Base-by-base conservation (phyloP, 1,140 invertebrate genomes). In the Drosophila sturtevanti region DNA sequence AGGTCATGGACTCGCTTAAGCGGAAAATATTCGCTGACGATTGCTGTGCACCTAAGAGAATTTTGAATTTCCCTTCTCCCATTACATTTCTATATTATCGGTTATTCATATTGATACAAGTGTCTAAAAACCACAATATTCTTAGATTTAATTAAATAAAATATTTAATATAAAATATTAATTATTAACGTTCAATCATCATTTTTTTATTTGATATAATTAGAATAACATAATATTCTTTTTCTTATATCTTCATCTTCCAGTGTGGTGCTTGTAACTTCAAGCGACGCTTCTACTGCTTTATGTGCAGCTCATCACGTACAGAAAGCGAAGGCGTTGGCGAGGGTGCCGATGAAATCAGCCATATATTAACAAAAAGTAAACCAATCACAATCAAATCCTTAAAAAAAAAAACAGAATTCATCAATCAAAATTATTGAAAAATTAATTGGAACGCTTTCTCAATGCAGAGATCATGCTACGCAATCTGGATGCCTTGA, bases 211-310 rank as follows among this genome's bases (percentile, higher is more conserved):
- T 37, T 7, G 35, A 37, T 37, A 37, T 37, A 7, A n/a, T 4
- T 37, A 7, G 1, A 37, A 14, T 41, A 41, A 41, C 12, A 4
- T 14, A 41, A 7, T 16, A 7, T 44, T 44, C 4, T 6, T 0
- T 22, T n/a, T 22, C 22, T 24, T 1, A n/a, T 64, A 6, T 24
- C 31, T 22, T 78, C 71, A 72, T 70, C 77, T 94, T 94, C 14
- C 92, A 98, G 96, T 99, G 98, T 94, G 96, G 96, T 64, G 96
- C 96, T 52, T 96, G 97, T 89, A 98, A 98, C 93, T 99, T 98
- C 91, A 97, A 97, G 92, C 94, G 97, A 67, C 94, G 98, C 66
- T 96, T 97, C 82, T 95, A 94, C 41, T 99, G 98, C 91, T 98
- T 97, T 91, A 98, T 97, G 91, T 99, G 98, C 92, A 95, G 95